These are phyloP conservation scores for Scaptomyza flava DNA, from an alignment of 2,888 invertebrate species.

Conservation along the genomic window DNA sequence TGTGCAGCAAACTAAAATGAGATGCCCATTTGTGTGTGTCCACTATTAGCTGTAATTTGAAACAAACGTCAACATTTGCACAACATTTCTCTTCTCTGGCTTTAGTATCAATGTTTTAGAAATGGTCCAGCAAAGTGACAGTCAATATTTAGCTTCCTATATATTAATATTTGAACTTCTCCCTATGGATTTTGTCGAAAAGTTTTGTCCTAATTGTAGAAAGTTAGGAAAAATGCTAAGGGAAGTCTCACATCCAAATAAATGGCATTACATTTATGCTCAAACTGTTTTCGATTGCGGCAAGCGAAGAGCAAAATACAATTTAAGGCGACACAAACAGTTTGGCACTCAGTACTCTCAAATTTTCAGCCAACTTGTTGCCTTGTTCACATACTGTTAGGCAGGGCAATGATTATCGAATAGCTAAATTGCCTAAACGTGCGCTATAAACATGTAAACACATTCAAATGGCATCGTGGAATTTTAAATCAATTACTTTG, in stretches of 20 bases:
- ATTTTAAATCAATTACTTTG: neutral
- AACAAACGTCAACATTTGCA: slow-evolving; percentile 42
- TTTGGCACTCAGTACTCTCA: neutral
- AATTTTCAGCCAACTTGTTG: slow-evolving; percentile 44
- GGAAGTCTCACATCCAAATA: neutral
- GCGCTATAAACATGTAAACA: too few relatives aligned
- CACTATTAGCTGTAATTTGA: slow-evolving; percentile 32
- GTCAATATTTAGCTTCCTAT: slow-evolving; percentile 32
- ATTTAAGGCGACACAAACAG: slow-evolving; percentile 12
- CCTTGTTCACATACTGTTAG: slow-evolving; percentile 18
- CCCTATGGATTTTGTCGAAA: neutral
- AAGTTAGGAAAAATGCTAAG: neutral
- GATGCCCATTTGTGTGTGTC: slow-evolving; percentile 10
- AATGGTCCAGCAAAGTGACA: slow-evolving; percentile 6
- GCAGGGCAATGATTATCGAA: slow-evolving; percentile 18
- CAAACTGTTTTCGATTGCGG: slow-evolving; percentile 17
- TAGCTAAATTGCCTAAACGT: neutral
- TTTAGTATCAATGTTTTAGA: neutral
- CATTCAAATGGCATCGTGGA: slow-evolving; percentile 11
- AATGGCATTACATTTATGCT: slow-evolving; percentile 1
- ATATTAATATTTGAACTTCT: slow-evolving; percentile 11
- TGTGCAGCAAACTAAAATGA: slow-evolving; percentile 18
- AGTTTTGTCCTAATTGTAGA: neutral
- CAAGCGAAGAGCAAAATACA: slow-evolving; percentile 1
- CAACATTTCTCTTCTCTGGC: neutral